Evolutionary conservation across 2,113 vertebrate genomes (phyloP).

Genomic region (Ceyx margarethae): DNA sequence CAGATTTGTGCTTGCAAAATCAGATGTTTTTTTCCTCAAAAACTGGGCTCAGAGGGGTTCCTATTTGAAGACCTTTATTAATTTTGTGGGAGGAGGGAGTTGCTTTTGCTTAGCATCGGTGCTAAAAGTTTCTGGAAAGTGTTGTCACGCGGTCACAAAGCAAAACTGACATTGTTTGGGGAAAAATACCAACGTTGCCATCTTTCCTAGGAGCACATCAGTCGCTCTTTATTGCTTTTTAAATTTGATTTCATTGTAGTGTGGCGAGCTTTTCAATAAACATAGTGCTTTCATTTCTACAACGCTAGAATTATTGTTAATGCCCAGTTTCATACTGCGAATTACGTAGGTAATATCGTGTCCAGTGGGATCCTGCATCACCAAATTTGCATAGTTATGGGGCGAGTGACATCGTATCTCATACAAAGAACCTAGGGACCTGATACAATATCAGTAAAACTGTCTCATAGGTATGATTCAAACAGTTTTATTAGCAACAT

Average conservation of each 20-base stretch:
- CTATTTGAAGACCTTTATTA: not conserved
- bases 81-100: not conserved
- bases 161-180: not conserved
- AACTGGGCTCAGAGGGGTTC: not conserved
- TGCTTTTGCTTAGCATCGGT: not conserved
- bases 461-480: conserved; percentile 77
- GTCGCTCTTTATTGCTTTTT: conserved; percentile 57
- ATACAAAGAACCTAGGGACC: conserved; percentile 58
- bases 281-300: conserved; percentile 48
- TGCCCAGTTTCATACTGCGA: conserved; percentile 17
- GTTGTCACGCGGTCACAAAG: not conserved
- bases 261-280: conserved; percentile 37
- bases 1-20: not conserved
- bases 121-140: conserved; percentile 1
- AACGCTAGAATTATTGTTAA: conserved; percentile 44
- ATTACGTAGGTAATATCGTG: conserved; percentile 35
- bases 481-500: conserved; percentile 77
- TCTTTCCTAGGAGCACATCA: not conserved
- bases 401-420: conserved; percentile 64
- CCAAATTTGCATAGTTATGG: conserved; percentile 67
- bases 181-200: not conserved
- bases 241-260: conserved; percentile 31
- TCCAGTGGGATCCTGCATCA: conserved; percentile 57
- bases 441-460: conserved; percentile 73
- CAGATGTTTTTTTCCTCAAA: not conserved